These are phyloP conservation scores for Eristalinus sepulchralis DNA, from an alignment of 2,888 invertebrate species.

Conservation along the genomic window DNA sequence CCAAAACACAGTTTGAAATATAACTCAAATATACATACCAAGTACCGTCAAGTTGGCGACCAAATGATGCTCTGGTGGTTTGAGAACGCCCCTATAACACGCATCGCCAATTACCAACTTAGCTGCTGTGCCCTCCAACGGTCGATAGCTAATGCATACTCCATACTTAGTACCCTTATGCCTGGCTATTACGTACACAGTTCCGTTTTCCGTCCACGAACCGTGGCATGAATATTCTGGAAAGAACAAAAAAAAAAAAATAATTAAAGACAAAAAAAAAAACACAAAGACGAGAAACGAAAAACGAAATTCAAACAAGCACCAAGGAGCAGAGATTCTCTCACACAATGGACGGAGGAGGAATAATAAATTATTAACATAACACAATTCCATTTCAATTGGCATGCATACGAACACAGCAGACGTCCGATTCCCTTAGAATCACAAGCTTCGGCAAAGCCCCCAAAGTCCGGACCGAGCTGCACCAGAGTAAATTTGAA, in stretches of 20 bases:
- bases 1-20: background rate
- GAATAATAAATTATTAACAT: constrained; percentile 68
- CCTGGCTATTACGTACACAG: constrained; percentile 88
- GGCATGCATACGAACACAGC: background rate
- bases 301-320: constrained; percentile 54
- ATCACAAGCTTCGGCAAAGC: constrained; percentile 9
- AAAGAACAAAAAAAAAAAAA: constrained; percentile 31
- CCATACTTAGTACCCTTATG: constrained; percentile 80
- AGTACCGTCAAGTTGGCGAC: constrained; percentile 80
- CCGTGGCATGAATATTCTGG: constrained; percentile 94
- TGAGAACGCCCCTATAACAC: constrained; percentile 79
- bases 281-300: constrained; percentile 1
- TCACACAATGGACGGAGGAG: constrained; percentile 38
- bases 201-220: constrained; percentile 93
- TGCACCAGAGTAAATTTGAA: constrained; percentile 44
- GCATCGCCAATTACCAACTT: constrained; percentile 80
- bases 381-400: constrained; percentile 63
- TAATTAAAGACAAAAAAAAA: constrained; percentile 1
- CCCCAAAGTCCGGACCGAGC: constrained; percentile 1
- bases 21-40: constrained; percentile 75
- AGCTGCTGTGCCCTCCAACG: constrained; percentile 78
- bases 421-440: background rate
- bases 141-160: constrained; percentile 80
- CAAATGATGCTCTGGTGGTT: constrained; percentile 80
- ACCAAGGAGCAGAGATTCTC: constrained; percentile 1